These are phyloP conservation scores for Kryptolebias ocellatus DNA, from an alignment of 2,797 vertebrate species.

Conservation along the genomic window DNA sequence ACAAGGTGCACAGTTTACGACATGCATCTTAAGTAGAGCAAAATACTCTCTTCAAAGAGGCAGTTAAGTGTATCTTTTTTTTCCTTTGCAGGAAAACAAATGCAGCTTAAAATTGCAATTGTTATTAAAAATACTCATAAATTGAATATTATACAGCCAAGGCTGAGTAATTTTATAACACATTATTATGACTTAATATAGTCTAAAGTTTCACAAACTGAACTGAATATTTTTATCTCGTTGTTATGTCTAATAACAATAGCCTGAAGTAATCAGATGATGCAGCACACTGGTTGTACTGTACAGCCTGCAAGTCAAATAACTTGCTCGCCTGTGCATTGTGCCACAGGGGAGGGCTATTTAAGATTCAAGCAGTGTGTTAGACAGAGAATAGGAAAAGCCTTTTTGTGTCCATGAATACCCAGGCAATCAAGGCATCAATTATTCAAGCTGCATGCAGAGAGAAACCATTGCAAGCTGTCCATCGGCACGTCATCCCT, in stretches of 20 bases:
- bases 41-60: slow-evolving; percentile 42
- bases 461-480: slow-evolving; percentile 66
- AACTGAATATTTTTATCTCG: slow-evolving; percentile 27
- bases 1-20: slow-evolving; percentile 51
- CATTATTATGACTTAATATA: neutral
- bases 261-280: slow-evolving; percentile 38
- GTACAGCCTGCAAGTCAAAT: slow-evolving; percentile 40
- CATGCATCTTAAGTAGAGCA: slow-evolving; percentile 49
- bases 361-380: slow-evolving; percentile 71
- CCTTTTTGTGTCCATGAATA: slow-evolving; percentile 79
- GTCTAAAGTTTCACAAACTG: neutral
- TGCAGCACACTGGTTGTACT: slow-evolving; percentile 44
- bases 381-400: slow-evolving; percentile 76
- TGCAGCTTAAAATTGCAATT: neutral
- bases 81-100: slow-evolving; percentile 9
- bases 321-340: slow-evolving; percentile 45
- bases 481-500: slow-evolving; percentile 62
- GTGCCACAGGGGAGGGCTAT: slow-evolving; percentile 53
- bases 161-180: slow-evolving; percentile 13
- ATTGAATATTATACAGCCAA: neutral
- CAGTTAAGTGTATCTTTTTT: slow-evolving; percentile 18
- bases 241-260: slow-evolving; percentile 32
- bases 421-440: slow-evolving; percentile 78
- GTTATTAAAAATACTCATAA: neutral
- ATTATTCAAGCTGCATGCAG: slow-evolving; percentile 74